Conservation (phyloP, 2,113 vertebrate genomes). For the Pterocles gutturalis region DNA sequence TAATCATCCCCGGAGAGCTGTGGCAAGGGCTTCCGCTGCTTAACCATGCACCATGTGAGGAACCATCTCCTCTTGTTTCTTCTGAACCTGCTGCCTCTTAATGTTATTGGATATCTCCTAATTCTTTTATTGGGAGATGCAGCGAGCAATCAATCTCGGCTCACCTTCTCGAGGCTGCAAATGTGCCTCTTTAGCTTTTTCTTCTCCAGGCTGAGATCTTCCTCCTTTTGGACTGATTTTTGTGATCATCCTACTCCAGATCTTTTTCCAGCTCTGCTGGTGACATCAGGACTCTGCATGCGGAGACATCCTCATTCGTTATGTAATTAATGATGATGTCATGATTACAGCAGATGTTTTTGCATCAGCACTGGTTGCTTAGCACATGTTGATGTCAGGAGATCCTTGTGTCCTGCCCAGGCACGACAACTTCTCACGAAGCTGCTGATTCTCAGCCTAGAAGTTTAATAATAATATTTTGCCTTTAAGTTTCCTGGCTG, state of each 20-base stretch:
- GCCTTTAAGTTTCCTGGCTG: background rate
- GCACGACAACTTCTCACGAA: background rate
- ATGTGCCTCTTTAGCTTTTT: background rate
- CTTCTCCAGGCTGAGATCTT: slow-evolving; percentile 10
- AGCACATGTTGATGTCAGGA: background rate
- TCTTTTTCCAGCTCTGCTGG: background rate
- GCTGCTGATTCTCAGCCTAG: background rate
- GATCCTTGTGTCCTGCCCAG: background rate
- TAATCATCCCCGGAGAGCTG: slow-evolving; percentile 47
- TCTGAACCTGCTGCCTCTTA: slow-evolving; percentile 49
- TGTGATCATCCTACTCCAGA: background rate
- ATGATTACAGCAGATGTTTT: background rate
- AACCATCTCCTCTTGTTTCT: slow-evolving; percentile 35
- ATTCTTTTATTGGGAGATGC: slow-evolving; percentile 44
- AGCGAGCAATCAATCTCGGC: slow-evolving; percentile 17
- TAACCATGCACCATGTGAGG: background rate
- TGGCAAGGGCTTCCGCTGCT: slow-evolving; percentile 34
- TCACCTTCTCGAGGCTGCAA: slow-evolving; percentile 40
- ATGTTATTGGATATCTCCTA: slow-evolving; percentile 56
- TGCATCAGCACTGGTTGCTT: slow-evolving; percentile 28
- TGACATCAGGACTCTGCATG: background rate
- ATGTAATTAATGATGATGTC: slow-evolving; percentile 28
- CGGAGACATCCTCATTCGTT: background rate
- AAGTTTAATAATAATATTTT: background rate
- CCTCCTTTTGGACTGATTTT: background rate